Conservation (phyloP, 2,888 invertebrate species). For the Willowsia nigromaculata region DNA sequence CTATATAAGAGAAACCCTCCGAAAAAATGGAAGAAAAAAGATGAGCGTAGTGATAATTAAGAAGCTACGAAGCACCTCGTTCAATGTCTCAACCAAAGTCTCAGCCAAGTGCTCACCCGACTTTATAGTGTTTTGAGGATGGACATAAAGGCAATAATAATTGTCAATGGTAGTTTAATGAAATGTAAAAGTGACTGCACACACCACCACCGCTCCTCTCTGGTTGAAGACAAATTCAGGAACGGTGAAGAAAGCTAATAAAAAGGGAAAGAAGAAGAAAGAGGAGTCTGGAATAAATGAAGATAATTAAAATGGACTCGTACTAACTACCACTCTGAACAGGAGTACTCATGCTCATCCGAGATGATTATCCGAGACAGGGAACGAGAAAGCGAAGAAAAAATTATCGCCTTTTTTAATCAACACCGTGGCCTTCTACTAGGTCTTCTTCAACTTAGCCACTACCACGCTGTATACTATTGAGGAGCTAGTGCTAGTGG, state of each 20-base stretch:
- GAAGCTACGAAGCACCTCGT: not conserved
- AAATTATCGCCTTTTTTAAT: constrained; percentile 19
- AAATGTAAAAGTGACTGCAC: constrained; percentile 41
- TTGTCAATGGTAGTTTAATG: constrained; percentile 66
- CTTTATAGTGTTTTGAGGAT: not conserved
- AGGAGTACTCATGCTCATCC: not conserved
- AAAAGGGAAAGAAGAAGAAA: not conserved
- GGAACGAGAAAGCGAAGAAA: not conserved
- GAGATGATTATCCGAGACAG: constrained; percentile 13
- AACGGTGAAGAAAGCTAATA: constrained; percentile 17
- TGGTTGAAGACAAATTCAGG: not conserved
- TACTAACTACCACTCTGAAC: not conserved
- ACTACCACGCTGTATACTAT: not conserved
- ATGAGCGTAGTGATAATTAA: constrained; percentile 30
- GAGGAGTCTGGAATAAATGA: constrained; percentile 4
- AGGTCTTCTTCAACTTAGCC: not conserved
- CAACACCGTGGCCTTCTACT: not conserved
- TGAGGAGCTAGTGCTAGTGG: not conserved
- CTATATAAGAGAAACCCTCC: not conserved
- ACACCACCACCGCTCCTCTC: not conserved
- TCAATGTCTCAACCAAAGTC: too few species aligned
- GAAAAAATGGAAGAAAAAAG: constrained; percentile 19
- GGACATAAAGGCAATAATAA: constrained; percentile 29
- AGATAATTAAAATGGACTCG: constrained; percentile 43
- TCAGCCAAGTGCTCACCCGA: too few species aligned